These are phyloP conservation scores for Euphydryas editha DNA, from an alignment of 2,888 invertebrate species.

Conservation along the genomic window DNA sequence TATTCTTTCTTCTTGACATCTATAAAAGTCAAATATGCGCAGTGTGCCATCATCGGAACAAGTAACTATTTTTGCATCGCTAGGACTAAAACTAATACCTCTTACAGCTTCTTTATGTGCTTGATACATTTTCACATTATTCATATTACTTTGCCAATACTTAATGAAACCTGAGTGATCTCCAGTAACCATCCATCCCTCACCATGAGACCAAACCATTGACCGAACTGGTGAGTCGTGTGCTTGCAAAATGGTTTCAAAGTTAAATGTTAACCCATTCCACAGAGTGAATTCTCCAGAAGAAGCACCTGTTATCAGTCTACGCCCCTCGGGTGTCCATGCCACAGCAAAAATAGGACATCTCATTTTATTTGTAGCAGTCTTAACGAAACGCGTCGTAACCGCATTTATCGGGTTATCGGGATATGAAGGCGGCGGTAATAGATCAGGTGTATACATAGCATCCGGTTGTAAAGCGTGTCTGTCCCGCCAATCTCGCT, in stretches of 20 bases:
- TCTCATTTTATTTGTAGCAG: conserved; percentile 99
- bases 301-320: conserved; percentile 98
- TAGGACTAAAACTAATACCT: conserved; percentile 99
- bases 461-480: conserved; percentile 96
- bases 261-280: conserved; percentile 99
- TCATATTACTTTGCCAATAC: conserved; percentile 99
- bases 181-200: conserved; percentile 99
- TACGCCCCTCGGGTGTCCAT: conserved; percentile 99
- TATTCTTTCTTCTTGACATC: conserved; percentile 97
- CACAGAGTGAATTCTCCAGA: conserved; percentile 99
- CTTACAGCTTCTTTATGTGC: conserved; percentile 99
- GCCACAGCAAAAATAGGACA: conserved; percentile 99
- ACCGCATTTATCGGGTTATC: conserved; percentile 99
- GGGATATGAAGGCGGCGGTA: conserved; percentile 96
- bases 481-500: conserved; percentile 95
- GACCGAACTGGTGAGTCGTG: conserved; percentile 99
- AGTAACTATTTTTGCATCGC: conserved; percentile 99
- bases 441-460: conserved; percentile 95
- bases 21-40: conserved; percentile 99
- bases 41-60: conserved; percentile 99
- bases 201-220: conserved; percentile 99
- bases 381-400: conserved; percentile 97
- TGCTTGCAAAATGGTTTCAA: conserved; percentile 99
- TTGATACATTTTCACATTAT: conserved; percentile 99
- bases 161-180: conserved; percentile 99